Conservation (phyloP, 2,113 vertebrate genomes). For the Fukomys damarensis region DNA sequence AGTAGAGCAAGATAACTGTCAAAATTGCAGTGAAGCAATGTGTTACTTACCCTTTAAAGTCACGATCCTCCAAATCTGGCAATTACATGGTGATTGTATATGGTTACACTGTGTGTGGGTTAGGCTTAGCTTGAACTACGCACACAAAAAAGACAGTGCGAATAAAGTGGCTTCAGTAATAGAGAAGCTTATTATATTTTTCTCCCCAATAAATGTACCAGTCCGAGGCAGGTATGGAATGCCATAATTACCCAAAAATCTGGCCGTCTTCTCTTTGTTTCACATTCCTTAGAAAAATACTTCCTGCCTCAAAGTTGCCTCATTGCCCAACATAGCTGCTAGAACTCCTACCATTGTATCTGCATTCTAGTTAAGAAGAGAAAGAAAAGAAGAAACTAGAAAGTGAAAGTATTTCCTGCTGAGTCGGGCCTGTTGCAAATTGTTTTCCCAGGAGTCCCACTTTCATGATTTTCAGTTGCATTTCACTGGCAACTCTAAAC, state of each 20-base stretch:
- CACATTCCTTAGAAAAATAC: not conserved
- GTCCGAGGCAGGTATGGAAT: not conserved
- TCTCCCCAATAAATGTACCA: not conserved
- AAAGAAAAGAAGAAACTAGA: not conserved
- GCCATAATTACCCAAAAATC: not conserved
- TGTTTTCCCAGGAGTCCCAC: constrained; percentile 20
- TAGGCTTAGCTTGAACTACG: not conserved
- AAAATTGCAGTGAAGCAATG: not conserved
- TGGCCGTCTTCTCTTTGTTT: not conserved
- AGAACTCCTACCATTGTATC: not conserved
- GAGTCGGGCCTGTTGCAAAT: not conserved
- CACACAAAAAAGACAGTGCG: constrained; percentile 47
- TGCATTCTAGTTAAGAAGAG: constrained; percentile 8
- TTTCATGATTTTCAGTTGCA: not conserved
- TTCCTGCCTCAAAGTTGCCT: not conserved
- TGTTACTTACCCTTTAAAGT: constrained; percentile 15
- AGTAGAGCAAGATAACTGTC: not conserved
- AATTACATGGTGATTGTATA: not conserved
- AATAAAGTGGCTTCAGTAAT: not conserved
- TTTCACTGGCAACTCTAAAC: not conserved
- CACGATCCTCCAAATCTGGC: not conserved
- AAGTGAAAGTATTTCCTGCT: not conserved
- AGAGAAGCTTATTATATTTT: not conserved
- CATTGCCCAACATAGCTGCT: not conserved
- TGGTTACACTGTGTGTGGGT: not conserved